A percentile compares a stretch with the other conserved stretches of the same genome.
These are phyloP conservation scores for Therioaphis trifolii DNA, from an alignment of 2,888 invertebrate genomes.

Conservation along the genomic window DNA sequence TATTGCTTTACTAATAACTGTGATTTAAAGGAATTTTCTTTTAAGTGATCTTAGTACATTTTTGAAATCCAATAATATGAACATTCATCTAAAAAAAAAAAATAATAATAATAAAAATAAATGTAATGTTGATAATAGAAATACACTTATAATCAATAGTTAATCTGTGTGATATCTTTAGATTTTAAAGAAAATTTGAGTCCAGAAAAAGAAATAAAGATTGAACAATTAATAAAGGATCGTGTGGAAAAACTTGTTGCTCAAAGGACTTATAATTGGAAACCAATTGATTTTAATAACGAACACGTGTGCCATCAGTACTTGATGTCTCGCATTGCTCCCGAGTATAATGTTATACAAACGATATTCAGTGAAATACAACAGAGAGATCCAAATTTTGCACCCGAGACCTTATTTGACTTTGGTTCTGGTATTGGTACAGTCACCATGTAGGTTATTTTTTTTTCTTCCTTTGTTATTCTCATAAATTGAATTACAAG, in stretches of 20 bases:
- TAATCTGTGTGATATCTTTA: neutral
- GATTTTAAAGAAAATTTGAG: slow-evolving; percentile 44
- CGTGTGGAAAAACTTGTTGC: slow-evolving; percentile 74
- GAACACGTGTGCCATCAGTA: slow-evolving; percentile 77
- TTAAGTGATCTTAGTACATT: too few species aligned
- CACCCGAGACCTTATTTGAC: slow-evolving; percentile 84
- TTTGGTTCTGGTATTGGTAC: slow-evolving; percentile 93
- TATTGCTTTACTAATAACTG: too few species aligned
- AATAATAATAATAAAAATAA: too few species aligned
- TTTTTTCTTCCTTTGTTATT: too few species aligned
- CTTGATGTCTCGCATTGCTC: slow-evolving; percentile 77
- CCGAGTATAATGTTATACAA: slow-evolving; percentile 80
- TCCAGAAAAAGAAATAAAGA: slow-evolving; percentile 64
- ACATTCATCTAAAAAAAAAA: too few species aligned
- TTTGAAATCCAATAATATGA: too few species aligned
- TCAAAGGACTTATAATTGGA: slow-evolving; percentile 79
- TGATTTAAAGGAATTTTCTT: too few species aligned
- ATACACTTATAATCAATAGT: too few species aligned
- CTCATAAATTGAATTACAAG: too few species aligned
- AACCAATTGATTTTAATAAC: slow-evolving; percentile 77
- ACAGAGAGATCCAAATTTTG: slow-evolving; percentile 75
- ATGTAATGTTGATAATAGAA: too few species aligned
- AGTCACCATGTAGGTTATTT: slow-evolving; percentile 76
- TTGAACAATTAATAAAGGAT: slow-evolving; percentile 69
- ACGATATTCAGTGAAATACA: slow-evolving; percentile 82